These are phyloP conservation scores for Eulimnadia texana DNA, from an alignment of 1,140 invertebrate species.

Conservation along the genomic window DNA sequence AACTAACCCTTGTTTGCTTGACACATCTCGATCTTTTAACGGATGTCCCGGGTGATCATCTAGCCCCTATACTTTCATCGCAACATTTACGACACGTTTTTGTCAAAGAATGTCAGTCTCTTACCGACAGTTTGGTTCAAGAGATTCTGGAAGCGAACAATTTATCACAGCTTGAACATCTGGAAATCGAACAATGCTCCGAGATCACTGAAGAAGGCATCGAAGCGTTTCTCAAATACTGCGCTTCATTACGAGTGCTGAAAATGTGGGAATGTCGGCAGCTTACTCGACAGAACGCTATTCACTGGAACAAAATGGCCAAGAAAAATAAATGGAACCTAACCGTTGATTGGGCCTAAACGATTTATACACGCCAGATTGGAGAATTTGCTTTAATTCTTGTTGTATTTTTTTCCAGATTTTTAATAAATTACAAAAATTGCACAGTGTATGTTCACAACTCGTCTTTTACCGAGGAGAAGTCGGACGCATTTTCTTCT, in stretches of 20 bases:
- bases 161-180: slow-evolving; percentile 10
- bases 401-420: background rate
- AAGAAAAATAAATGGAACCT: slow-evolving; percentile 10
- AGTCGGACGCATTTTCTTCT: slow-evolving; percentile 13
- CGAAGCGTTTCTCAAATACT: background rate
- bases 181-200: slow-evolving; percentile 16
- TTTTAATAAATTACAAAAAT: background rate
- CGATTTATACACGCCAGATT: slow-evolving; percentile 11
- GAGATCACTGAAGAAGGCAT: slow-evolving; percentile 4
- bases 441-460: too few relatives aligned
- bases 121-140: slow-evolving; percentile 5
- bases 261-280: slow-evolving; percentile 15
- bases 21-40: background rate
- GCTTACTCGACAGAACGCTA: slow-evolving; percentile 4
- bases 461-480: slow-evolving; percentile 14
- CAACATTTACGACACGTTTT: slow-evolving; percentile 8
- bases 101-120: slow-evolving; percentile 7
- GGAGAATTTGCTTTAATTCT: too few relatives aligned
- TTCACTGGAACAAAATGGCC: slow-evolving; percentile 6
- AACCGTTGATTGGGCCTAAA: slow-evolving; percentile 16
- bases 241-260: slow-evolving; percentile 4
- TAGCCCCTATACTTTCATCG: slow-evolving; percentile 6
- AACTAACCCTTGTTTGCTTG: slow-evolving; percentile 15
- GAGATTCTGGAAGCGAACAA: background rate
- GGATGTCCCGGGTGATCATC: slow-evolving; percentile 11